Evolutionary conservation across 2,113 vertebrate genomes (phyloP).

Genomic region (Pampusana beccarii): DNA sequence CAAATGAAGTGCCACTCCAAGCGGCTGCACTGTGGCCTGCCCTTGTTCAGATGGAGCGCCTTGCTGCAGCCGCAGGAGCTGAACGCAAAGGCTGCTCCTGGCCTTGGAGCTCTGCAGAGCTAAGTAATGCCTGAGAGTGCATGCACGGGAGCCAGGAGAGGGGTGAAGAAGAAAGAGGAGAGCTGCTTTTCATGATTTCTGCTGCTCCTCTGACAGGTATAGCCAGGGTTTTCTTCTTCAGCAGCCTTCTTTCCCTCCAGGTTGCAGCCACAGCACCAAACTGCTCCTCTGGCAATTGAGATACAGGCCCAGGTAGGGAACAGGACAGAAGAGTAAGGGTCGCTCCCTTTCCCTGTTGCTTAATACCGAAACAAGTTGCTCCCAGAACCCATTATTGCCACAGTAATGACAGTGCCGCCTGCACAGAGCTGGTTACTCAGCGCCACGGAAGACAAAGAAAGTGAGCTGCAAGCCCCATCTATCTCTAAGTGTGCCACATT

Average conservation of each 20-base stretch:
- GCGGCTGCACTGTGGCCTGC: conserved; percentile 1
- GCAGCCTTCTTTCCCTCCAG: neutral
- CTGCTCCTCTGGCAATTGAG: neutral
- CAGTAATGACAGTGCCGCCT: neutral
- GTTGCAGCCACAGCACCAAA: neutral
- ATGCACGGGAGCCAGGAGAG: neutral
- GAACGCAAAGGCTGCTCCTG: neutral
- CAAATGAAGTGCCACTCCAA: conserved; percentile 52
- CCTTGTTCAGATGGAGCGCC: neutral
- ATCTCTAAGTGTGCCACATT: neutral
- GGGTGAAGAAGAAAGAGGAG: neutral
- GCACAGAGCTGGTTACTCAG: neutral
- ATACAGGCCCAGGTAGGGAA: neutral
- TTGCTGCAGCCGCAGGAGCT: neutral
- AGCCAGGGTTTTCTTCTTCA: neutral
- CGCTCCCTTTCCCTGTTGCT: neutral
- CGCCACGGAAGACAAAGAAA: neutral
- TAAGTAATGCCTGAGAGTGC: neutral
- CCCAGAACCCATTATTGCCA: neutral
- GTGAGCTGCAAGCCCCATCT: neutral
- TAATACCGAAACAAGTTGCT: neutral
- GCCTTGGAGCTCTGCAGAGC: neutral
- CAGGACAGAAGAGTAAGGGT: neutral
- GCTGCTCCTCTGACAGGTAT: neutral
- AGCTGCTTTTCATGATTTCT: neutral